Percentiles rank a stretch among this genome's conserved stretches.
phyloP scores from a whole-genome alignment of 2,797 vertebrate species.

The Clarias platycephalus region DNA sequence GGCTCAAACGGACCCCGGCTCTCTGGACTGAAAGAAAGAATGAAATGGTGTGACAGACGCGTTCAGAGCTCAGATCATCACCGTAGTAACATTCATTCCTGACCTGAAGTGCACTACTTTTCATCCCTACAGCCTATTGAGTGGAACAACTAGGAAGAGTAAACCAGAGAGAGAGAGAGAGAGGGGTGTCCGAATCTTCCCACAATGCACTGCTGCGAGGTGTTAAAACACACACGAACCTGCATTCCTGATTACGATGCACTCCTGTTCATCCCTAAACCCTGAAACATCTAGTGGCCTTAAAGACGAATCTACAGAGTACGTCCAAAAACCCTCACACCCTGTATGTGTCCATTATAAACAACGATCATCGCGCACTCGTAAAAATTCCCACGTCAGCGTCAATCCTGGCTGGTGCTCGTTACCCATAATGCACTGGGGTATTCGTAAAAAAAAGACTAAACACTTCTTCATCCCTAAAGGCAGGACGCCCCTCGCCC shows the following conservation, averaged over 20 bases:
- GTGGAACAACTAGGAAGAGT: conserved; percentile 6
- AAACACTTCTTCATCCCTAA: conserved; percentile 1
- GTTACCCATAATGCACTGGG: not conserved
- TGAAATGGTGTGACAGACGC: not conserved
- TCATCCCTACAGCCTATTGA: not conserved
- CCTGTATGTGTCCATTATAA: not conserved
- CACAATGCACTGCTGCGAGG: not conserved
- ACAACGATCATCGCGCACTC: not conserved
- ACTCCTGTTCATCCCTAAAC: not conserved
- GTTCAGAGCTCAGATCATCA: not conserved
- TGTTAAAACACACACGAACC: not conserved
- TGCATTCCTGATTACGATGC: not conserved
- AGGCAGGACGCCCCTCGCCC: not conserved
- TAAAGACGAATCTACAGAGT: not conserved
- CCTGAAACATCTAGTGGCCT: not conserved
- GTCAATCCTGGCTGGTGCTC: not conserved
- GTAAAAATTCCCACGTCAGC: not conserved
- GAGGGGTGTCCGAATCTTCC: conserved; percentile 1
- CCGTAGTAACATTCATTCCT: not conserved
- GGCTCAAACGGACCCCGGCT: conserved; percentile 61
- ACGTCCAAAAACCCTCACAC: not conserved
- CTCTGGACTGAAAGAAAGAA: conserved; percentile 54
- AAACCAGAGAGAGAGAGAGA: conserved; percentile 18
- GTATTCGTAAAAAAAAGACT: not conserved
- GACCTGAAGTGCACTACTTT: not conserved